phyloP scores from a whole-genome alignment of 64 coral and sea anemone species.

The Stichodactyla mertensii region DNA sequence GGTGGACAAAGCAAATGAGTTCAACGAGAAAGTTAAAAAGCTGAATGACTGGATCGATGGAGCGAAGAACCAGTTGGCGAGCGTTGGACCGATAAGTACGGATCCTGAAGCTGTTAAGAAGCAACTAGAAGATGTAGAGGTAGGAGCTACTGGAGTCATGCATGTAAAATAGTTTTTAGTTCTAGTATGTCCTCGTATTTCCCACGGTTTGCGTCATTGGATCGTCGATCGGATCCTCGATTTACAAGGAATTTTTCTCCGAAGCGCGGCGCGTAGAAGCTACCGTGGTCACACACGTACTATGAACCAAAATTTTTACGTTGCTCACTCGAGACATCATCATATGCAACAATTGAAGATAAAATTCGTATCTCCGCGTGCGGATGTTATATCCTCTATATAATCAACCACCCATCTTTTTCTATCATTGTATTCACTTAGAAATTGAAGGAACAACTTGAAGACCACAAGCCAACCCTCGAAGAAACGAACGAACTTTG shows the following conservation, averaged over 20 bases:
- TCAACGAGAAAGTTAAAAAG: conserved; percentile 79
- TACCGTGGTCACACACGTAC: too few relatives aligned
- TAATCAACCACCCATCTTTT: background rate
- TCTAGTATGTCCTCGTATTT: too few relatives aligned
- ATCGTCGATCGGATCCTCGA: background rate
- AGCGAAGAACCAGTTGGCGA: conserved; percentile 49
- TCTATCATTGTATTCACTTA: background rate
- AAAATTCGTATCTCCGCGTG: too few relatives aligned
- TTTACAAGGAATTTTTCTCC: background rate
- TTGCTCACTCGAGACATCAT: too few relatives aligned
- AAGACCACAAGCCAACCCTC: conserved; percentile 65
- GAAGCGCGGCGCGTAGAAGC: too few relatives aligned
- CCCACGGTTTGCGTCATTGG: background rate
- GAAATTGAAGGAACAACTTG: conserved; percentile 61
- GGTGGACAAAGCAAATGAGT: conserved; percentile 61
- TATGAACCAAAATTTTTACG: too few relatives aligned
- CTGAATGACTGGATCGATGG: conserved; percentile 52
- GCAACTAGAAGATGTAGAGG: conserved; percentile 59
- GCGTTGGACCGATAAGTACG: conserved; percentile 50
- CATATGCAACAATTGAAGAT: too few relatives aligned
- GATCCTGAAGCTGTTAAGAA: conserved; percentile 64
- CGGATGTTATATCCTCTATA: too few relatives aligned
- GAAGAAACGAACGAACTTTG: conserved; percentile 70
- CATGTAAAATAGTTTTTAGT: background rate
- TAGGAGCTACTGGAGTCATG: background rate